Evolutionary conservation across 2,888 invertebrate genomes (phyloP).

Genomic region (Adineta ricciae): DNA sequence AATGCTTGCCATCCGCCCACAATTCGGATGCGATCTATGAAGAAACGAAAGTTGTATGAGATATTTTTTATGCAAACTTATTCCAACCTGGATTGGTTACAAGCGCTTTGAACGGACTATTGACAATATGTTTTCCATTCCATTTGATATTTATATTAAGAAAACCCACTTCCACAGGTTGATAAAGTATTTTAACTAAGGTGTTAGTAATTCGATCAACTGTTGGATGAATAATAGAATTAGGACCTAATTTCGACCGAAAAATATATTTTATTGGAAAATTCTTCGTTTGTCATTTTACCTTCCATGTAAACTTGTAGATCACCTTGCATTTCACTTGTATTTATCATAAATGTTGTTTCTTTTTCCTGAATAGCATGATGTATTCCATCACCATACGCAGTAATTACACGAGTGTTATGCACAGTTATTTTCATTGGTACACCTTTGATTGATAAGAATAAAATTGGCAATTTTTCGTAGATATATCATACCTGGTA

Average conservation of each 20-base stretch:
- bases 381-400: slow-evolving; percentile 57
- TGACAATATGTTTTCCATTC: slow-evolving; percentile 53
- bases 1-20: slow-evolving; percentile 79
- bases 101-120: slow-evolving; percentile 27
- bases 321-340: slow-evolving; percentile 52
- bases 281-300: neutral
- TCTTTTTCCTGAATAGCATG: slow-evolving; percentile 50
- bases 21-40: slow-evolving; percentile 56
- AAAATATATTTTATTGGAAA: neutral
- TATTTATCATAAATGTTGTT: slow-evolving; percentile 55
- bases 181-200: slow-evolving; percentile 75
- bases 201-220: slow-evolving; percentile 55
- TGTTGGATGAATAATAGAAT: slow-evolving; percentile 56
- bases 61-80: neutral
- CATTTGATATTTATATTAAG: slow-evolving; percentile 74
- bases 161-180: slow-evolving; percentile 77
- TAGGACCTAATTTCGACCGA: slow-evolving; percentile 54
- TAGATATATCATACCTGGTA: neutral
- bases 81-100: slow-evolving; percentile 21
- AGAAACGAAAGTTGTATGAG: neutral
- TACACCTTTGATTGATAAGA: neutral
- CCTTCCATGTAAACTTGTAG: slow-evolving; percentile 39
- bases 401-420: slow-evolving; percentile 57
- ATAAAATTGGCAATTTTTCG: neutral
- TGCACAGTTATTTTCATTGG: slow-evolving; percentile 50